Conservation (phyloP, 2,113 vertebrate species). For the Rutilus rutilus region DNA sequence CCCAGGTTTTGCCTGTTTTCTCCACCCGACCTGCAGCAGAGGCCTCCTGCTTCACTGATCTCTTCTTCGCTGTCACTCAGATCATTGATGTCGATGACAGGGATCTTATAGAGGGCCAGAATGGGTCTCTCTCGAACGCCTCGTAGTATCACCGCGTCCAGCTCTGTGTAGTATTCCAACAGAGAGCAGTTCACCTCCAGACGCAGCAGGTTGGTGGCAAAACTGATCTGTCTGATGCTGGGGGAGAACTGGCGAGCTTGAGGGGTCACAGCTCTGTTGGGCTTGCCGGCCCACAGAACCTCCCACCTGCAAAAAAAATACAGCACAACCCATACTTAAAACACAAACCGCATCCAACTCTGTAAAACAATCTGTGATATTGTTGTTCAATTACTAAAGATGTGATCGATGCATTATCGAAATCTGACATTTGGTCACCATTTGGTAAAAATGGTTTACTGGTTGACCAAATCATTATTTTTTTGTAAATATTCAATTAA, state of each 20-base stretch:
- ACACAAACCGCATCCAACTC: background rate
- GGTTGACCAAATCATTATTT: background rate
- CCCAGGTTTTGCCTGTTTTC: conserved; percentile 77
- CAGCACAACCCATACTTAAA: background rate
- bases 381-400: background rate
- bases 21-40: conserved; percentile 75
- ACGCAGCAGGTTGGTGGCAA: conserved; percentile 94
- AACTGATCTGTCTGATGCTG: conserved; percentile 90
- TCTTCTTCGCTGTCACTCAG: conserved; percentile 91
- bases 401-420: background rate
- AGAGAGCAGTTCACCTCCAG: conserved; percentile 95
- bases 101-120: conserved; percentile 86
- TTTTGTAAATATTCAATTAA: background rate
- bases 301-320: conserved; percentile 84
- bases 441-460: background rate
- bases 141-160: conserved; percentile 93
- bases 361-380: background rate
- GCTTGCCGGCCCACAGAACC: conserved; percentile 92
- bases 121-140: conserved; percentile 90
- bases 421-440: background rate
- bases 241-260: conserved; percentile 96
- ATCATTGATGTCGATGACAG: conserved; percentile 86
- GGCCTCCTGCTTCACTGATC: conserved; percentile 74
- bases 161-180: conserved; percentile 95
- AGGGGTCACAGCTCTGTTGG: conserved; percentile 84